A percentile compares a stretch with the other conserved stretches of the same genome.
Evolutionary conservation across 2,113 vertebrate genomes (phyloP).

Genomic region (Percina caprodes): DNA sequence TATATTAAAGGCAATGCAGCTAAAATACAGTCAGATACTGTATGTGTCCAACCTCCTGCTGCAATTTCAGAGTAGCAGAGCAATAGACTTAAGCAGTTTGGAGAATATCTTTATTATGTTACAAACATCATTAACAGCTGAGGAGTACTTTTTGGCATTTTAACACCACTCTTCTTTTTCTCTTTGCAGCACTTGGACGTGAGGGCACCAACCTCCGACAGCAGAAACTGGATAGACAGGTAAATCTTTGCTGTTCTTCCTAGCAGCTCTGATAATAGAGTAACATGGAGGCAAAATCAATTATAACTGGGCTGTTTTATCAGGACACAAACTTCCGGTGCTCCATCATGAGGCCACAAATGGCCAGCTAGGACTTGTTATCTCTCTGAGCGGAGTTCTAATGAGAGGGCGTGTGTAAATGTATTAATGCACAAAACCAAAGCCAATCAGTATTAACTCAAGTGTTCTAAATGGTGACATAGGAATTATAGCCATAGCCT

Average conservation of each 20-base stretch:
- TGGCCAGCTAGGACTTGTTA: constrained; percentile 9
- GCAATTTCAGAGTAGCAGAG: neutral
- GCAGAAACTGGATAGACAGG: constrained; percentile 99
- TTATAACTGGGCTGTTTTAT: constrained; percentile 31
- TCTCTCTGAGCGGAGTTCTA: constrained; percentile 14
- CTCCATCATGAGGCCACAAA: constrained; percentile 19
- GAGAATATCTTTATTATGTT: constrained; percentile 10
- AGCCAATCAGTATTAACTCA: neutral
- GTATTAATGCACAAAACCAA: neutral
- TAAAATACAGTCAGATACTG: neutral
- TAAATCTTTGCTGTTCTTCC: constrained; percentile 70
- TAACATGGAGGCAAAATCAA: constrained; percentile 20
- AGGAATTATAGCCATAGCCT: neutral
- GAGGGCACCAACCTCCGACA: constrained; percentile 95
- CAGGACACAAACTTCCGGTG: constrained; percentile 19
- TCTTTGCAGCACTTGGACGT: constrained; percentile 94
- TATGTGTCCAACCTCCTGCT: neutral
- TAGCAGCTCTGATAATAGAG: constrained; percentile 5
- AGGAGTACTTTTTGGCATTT: neutral
- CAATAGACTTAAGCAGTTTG: constrained; percentile 1
- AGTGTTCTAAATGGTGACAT: no score
- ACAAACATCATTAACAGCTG: neutral
- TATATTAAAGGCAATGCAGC: constrained; percentile 7
- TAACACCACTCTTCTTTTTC: constrained; percentile 29
- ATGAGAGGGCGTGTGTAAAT: neutral